These are phyloP conservation scores for Nesometra sesokonis DNA, from an alignment of 35 echinoderm and acorn worm genomes.

Conservation along the genomic window DNA sequence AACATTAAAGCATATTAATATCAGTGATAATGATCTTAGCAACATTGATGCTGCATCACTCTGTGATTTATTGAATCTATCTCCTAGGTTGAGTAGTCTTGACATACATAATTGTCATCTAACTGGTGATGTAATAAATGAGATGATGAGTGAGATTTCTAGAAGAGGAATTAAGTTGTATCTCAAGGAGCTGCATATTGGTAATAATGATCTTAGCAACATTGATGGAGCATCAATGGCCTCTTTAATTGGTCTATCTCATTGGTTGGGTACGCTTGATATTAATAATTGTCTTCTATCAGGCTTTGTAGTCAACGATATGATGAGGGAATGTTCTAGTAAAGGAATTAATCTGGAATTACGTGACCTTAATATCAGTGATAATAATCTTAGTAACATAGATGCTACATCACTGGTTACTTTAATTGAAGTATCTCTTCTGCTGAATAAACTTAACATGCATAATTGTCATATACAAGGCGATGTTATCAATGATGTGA, in stretches of 20 bases:
- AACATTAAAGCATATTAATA: background rate
- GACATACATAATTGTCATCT: background rate
- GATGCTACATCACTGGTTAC: background rate
- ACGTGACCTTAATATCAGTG: background rate
- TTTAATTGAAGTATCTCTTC: background rate
- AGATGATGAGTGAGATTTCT: background rate
- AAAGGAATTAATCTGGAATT: background rate
- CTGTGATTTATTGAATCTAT: background rate
- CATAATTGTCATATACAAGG: no score
- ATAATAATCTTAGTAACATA: background rate
- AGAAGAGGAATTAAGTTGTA: background rate
- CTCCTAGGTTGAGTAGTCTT: background rate
- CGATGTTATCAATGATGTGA: no score
- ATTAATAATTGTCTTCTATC: background rate
- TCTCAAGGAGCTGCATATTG: background rate
- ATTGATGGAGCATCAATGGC: background rate
- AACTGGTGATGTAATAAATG: background rate
- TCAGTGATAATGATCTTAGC: background rate
- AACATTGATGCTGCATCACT: background rate
- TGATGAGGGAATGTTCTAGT: background rate
- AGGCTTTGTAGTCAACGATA: background rate
- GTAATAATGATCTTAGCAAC: background rate
- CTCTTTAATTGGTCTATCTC: no score
- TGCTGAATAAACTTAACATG: no score
- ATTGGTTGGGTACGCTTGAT: background rate